Evolutionary conservation across 1,140 invertebrate genomes (phyloP), one percentile per base, ranked within the genome.

Genomic region (Oedothorax gibbosus): DNA sequence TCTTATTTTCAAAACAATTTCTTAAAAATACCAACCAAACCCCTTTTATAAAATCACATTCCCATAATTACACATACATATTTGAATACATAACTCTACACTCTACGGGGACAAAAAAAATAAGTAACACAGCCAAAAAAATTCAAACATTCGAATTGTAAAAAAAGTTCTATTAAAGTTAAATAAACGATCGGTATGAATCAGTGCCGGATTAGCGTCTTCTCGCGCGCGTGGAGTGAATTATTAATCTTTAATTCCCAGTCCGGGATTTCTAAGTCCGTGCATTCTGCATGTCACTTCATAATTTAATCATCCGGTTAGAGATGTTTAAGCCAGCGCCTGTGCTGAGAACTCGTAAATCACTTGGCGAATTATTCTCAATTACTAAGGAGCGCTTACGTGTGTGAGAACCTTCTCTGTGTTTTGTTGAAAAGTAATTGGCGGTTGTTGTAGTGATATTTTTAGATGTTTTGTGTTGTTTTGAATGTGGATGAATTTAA

Each of bases 291-390:
- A 35, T 35, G 35, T 53, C 18, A 60, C 49, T 54, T 82, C 81
- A 84, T 84, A 84, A 84, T 84, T 84, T 84, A 84, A 84, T 84
- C 81, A 84, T 76, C 60, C 62, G 35, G 57, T 76, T 84, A 51
- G 60, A 60, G 72, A 50, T 57, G 62, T 21, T 76, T 84, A 84
- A 84, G 75, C 71, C 76, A 35, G 35, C 65, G 21, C 65, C 15
- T 49, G 62, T 49, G 57, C 65, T 54, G 12, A 79, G 66, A 75
- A 60, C 71, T 84, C 81, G 81, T 84, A 84, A 84, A 84, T 84
- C 81, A 84, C 81, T 84, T 64, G 56, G 57, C 60, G 81, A 84
- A 84, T 84, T 84, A 84, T 62, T 66, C 81, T 62, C 81, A 84
- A 84, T 84, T 84, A 76, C 81, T 76, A 57, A 75, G 68, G 15